Conservation (phyloP, 2,113 vertebrate species). For the Seriola dumerili region DNA sequence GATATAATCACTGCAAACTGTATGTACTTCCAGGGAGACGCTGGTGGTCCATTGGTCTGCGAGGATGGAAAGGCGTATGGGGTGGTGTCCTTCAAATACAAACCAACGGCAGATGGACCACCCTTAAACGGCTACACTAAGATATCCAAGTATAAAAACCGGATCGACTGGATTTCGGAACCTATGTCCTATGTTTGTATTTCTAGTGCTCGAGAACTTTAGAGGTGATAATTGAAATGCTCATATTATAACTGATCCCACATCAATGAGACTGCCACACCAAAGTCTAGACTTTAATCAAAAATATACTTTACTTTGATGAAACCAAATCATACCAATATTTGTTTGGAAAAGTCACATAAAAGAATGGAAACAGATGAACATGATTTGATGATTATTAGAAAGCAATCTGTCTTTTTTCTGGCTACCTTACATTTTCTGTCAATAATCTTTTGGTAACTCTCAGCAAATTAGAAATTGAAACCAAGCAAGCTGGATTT, state of each 20-base stretch:
- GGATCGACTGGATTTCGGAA: slow-evolving; percentile 74
- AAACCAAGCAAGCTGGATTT: too few relatives aligned
- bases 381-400: too few relatives aligned
- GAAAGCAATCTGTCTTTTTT: too few relatives aligned
- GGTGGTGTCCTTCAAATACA: slow-evolving; percentile 69
- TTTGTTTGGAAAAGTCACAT: not conserved
- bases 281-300: not conserved
- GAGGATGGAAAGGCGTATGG: slow-evolving; percentile 75
- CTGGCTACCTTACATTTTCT: too few relatives aligned
- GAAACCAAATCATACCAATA: not conserved
- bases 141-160: slow-evolving; percentile 70
- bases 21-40: slow-evolving; percentile 85
- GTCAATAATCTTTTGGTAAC: too few relatives aligned
- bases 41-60: slow-evolving; percentile 88
- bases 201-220: too few relatives aligned
- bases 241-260: not conserved
- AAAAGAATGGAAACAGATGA: not conserved
- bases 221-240: not conserved
- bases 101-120: rapidly evolving
- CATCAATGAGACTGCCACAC: too few relatives aligned
- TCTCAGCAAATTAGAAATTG: too few relatives aligned
- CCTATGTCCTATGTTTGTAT: too few relatives aligned
- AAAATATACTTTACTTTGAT: not conserved
- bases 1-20: not conserved
- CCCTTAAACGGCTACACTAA: slow-evolving; percentile 75